Evolutionary conservation across 2,113 vertebrate species (phyloP), one percentile per base, ranked within the genome.

Genomic region (Corythornis madagascariensis): DNA sequence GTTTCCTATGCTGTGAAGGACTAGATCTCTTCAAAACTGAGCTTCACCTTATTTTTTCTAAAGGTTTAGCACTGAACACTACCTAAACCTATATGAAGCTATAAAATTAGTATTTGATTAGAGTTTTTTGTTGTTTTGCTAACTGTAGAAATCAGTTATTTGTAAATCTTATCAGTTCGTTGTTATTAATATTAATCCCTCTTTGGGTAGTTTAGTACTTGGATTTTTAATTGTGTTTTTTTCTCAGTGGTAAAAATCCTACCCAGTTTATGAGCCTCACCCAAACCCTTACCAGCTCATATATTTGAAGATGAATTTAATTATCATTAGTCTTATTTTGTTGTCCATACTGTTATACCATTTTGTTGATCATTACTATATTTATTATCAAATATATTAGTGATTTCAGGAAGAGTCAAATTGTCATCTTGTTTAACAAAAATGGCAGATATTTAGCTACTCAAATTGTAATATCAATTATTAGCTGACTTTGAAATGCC

Each of bases 171-270:
- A 55, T 66, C 26, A 77, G 2, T 57, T 10, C 71, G 22, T 3
- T 84, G 33, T 74, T 70, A 17, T 25, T 60, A 31, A 8, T 35
- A 50, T 47, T 64, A 0, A 31, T 86, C 83, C 7, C 4, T 66
- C 26, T 83, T 75, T 0, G 0, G 4, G 3, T 55, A 50, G 2
- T 13, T 88, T 70, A 5, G 4, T 38, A 20, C 4, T 60, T 47
- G 13, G 13, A 0, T 3, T 55, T 78, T 80, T 31, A 26, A 29
- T 48, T 57, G 69, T 42, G 5, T 25, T 60, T 57, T 57, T 47
- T 73, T 66, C 29, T 48, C 16, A 33, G 3, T 35, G 6, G 6
- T 82, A 35, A 88, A 80, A 89, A 7, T 29, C 28, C 50, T 13
- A 26, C 3, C 1, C 2, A 9, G 8, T 40, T 69, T 88, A 11